Conservation (phyloP, 2,113 vertebrate genomes). For the Sprattus sprattus region DNA sequence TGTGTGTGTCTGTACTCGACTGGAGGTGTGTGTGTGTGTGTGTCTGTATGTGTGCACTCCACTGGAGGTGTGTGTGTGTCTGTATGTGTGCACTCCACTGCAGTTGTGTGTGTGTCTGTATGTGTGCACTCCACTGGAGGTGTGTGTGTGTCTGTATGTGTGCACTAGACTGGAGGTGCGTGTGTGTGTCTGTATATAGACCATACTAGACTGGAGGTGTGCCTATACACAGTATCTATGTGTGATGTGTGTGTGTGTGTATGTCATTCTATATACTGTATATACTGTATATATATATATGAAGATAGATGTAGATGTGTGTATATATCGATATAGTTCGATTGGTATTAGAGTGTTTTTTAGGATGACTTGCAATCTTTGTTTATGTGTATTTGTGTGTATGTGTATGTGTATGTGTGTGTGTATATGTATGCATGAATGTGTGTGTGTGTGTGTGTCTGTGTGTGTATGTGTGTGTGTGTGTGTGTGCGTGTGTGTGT, state of each 20-base stretch:
- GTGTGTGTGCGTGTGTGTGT: background rate
- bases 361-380: no score
- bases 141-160: no score
- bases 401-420: background rate
- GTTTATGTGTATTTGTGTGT: no score
- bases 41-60: no score
- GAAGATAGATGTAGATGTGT: background rate
- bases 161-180: no score
- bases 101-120: slow-evolving; percentile 37
- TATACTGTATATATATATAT: background rate
- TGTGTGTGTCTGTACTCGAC: slow-evolving; percentile 15
- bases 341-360: no score
- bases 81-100: no score
- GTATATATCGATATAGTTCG: slow-evolving; percentile 14
- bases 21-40: no score
- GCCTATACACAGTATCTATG: slow-evolving; percentile 29
- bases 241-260: slow-evolving; percentile 21
- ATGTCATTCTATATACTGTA: background rate
- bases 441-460: background rate
- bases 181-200: slow-evolving; percentile 32
- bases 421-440: slow-evolving; percentile 78
- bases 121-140: background rate
- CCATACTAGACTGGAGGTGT: no score
- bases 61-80: no score
- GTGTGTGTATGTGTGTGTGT: slow-evolving; percentile 8